Evolutionary conservation across 1,140 invertebrate species (phyloP), one percentile per base, ranked within the genome.

Genomic region (Cheumatopsyche charites): DNA sequence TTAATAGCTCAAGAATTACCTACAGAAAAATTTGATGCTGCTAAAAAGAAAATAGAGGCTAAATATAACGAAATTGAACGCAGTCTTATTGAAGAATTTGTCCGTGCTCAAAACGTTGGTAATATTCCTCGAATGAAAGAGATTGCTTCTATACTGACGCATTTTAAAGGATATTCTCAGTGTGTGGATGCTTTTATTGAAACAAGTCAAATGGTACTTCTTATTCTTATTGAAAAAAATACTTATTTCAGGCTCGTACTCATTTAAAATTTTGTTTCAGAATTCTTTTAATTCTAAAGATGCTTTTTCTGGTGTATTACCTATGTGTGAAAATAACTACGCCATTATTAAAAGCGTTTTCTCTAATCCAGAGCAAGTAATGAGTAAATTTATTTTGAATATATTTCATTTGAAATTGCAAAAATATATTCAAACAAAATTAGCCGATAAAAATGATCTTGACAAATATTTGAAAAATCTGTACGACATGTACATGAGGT

Each of bases 101-200:
- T 93, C 0, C 89, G 89, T 61, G 94, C 96, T 1, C 95, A 94
- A 78, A 90, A 89, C 71, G 87, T 89, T 49, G 91, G 93, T 72
- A 94, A 99, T 80, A 89, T 91, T 72, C 84, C 86, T 15, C 89
- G 92, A 78, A 98, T 99, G 97, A 97, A 94, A 79, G 91, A 96
- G 79, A 90, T 98, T 71, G 96, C 97, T 0, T 88, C 88, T 25
- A 94, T 98, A 47, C 85, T 99, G 71, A 93, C 93, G 0, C 94
- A 98, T 79, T 99, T 99, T 79, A 98, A 98, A 82, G 93, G 96
- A 1, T 99, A 98, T 82, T 92, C 94, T 0, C 91, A 97, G 75
- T 98, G 97, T 83, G 90, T 99, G 71, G 93, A 99, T 86, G 94
- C 95, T 0, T 99, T 96, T 80, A 98, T 99, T 77, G 95, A 98